Evolutionary conservation across 2,797 vertebrate species (phyloP).

Genomic region (Spinibarbus caldwelli): DNA sequence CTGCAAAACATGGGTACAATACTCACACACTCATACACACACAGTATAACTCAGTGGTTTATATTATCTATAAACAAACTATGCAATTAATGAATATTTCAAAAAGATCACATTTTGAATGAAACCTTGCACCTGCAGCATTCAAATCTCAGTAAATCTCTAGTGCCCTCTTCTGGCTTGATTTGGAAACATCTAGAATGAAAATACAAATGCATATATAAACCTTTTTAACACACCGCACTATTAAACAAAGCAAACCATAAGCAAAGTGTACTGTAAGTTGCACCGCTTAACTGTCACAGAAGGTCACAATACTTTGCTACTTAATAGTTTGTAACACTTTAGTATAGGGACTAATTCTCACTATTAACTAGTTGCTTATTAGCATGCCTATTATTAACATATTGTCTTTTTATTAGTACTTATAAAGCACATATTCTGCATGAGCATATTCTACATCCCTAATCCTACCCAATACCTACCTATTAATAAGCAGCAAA

Average conservation of each 20-base stretch:
- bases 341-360: no score
- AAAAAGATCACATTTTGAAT: background rate
- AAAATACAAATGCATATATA: background rate
- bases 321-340: background rate
- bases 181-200: background rate
- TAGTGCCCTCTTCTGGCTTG: slow-evolving; percentile 6
- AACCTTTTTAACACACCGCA: background rate
- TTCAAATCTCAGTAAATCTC: background rate
- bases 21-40: background rate
- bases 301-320: background rate
- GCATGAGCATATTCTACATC: no score
- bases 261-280: background rate
- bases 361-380: no score
- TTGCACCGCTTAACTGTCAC: background rate
- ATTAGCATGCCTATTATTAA: no score
- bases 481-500: no score
- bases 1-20: slow-evolving; percentile 90
- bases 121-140: background rate
- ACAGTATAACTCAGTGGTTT: background rate
- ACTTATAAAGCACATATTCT: no score
- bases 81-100: background rate
- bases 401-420: no score
- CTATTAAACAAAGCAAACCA: background rate
- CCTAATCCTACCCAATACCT: no score
- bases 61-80: background rate